Base-by-base conservation (phyloP, 1,140 invertebrate species). In the Drosophila seguyi region DNA sequence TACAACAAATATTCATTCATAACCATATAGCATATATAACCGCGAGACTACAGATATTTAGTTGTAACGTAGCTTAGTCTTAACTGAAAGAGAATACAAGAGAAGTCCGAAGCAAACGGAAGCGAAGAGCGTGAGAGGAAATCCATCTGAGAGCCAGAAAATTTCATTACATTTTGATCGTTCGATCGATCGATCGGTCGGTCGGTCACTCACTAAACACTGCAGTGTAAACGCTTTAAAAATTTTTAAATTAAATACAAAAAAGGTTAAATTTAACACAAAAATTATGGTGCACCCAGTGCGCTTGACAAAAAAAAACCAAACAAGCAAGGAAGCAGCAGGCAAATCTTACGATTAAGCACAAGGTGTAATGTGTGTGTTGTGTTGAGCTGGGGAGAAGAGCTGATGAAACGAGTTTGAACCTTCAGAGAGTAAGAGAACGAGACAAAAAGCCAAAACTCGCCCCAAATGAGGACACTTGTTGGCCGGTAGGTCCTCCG, bases 41-140 rank as follows among this genome's bases (percentile, higher is more conserved):
- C 86, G 75, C 86, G 81, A 90, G 86, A 90, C 86, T 90, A 90
- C 86, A 90, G 86, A 90, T 90, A 90, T 90, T 86, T 90, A 90
- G 86, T 90, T 90, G 86, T 90, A 90, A 90, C 65, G 81, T 90
- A 90, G 81, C 85, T 82, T 90, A 90, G 81, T 81, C 48, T 81
- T 61, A 81, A 82, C 66, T 65, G 34, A 55, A 55, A 22, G 18
- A 58, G 34, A 58, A 72, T 31, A 67, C 56, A 62, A 58, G 57
- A 72, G 60, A 67, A 34, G 36, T 3, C 50, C 50, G 50, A 62
- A 44, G 69, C n/a, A 69, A 44, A 62, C 13, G 65, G 57, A 72
- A 69, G 47, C 34, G 61, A 76, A 59, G 71, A n/a, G 61, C 34
- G 42, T 31, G 29, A 75, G 41, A 71, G 68, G 68, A 48, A 72